phyloP scores from a whole-genome alignment of 2,113 vertebrate genomes.

The Ailurus styani region DNA sequence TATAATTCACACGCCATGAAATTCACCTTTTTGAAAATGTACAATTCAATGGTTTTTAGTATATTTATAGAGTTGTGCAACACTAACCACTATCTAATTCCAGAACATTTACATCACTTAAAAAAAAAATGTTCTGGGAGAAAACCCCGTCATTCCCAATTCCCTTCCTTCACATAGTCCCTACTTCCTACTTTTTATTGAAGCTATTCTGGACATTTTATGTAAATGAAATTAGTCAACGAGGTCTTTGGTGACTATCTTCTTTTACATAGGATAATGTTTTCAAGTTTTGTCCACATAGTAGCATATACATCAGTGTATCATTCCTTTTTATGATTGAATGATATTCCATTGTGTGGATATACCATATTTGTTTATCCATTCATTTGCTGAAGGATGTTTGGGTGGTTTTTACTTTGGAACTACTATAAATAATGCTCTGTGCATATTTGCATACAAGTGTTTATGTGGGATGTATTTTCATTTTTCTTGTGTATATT shows the following conservation, averaged over 20 bases:
- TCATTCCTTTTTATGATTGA: neutral
- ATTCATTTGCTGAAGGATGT: neutral
- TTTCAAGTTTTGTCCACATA: neutral
- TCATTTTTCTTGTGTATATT: neutral
- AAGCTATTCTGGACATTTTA: neutral
- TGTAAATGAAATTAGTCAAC: neutral
- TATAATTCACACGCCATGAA: neutral
- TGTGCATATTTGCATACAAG: neutral
- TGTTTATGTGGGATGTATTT: neutral
- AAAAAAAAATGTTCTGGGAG: neutral
- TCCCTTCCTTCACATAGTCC: neutral
- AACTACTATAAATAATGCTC: neutral
- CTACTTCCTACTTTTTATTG: neutral
- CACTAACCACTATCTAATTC: slow-evolving; percentile 27
- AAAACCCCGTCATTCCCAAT: neutral
- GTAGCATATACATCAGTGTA: neutral
- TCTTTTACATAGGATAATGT: neutral
- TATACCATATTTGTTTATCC: neutral
- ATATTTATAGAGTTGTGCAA: neutral
- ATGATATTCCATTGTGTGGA: slow-evolving; percentile 4
- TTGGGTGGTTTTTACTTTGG: neutral
- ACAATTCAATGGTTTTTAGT: neutral
- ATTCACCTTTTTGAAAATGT: slow-evolving; percentile 25
- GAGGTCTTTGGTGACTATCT: neutral
- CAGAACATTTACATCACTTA: slow-evolving; percentile 41